These are phyloP conservation scores for Paramormyrops kingsleyae DNA, from an alignment of 2,113 vertebrate species.

Conservation along the genomic window DNA sequence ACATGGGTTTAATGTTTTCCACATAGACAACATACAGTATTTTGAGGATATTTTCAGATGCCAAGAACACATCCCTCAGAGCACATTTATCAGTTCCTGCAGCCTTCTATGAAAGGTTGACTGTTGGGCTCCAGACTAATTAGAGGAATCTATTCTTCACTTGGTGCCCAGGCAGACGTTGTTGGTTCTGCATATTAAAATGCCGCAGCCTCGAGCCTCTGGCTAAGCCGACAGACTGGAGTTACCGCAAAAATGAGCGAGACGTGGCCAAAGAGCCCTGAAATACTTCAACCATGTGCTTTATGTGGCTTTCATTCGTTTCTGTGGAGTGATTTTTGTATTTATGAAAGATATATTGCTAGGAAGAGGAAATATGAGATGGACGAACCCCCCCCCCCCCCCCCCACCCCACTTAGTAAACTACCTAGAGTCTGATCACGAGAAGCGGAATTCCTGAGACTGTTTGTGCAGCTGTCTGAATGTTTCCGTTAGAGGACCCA, in stretches of 20 bases:
- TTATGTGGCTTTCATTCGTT: conserved; percentile 1
- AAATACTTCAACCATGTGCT: not conserved
- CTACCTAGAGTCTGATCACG: conserved; percentile 6
- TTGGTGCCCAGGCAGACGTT: conserved; percentile 5
- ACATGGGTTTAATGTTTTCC: conserved; percentile 13
- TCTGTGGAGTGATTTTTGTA: conserved; percentile 8
- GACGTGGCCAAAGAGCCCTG: not conserved
- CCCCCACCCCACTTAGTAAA: not conserved
- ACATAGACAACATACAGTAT: conserved; percentile 16
- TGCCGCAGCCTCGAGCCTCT: not conserved
- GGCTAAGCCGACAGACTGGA: not conserved
- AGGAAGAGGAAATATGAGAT: not conserved
- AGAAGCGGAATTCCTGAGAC: not conserved
- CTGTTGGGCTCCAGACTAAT: conserved; percentile 13
- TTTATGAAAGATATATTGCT: conserved; percentile 8
- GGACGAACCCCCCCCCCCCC: not conserved
- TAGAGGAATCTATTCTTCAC: not conserved
- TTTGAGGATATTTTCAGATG: not conserved
- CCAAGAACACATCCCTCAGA: conserved; percentile 24
- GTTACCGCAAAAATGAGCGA: conserved; percentile 19
- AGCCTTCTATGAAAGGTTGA: not conserved
- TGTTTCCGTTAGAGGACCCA: not conserved
- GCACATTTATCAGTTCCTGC: conserved; percentile 1
- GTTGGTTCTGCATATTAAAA: conserved; percentile 9
- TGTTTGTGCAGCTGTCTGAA: conserved; percentile 16